phyloP scores from a whole-genome alignment of 2,888 invertebrate genomes.

The Cantharis lateralis region DNA sequence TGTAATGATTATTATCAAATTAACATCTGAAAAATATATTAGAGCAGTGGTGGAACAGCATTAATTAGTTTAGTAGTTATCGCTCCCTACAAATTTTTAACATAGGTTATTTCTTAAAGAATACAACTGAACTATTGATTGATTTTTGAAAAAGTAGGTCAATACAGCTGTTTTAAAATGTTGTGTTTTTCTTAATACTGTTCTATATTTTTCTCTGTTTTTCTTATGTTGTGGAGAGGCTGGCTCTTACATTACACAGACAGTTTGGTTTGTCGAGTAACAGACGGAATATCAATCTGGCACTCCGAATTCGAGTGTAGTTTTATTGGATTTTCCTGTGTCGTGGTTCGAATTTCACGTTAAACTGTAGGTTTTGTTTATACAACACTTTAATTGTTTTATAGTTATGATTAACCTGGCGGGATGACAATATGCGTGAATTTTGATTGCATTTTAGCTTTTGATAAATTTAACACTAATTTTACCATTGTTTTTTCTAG shows the following conservation, averaged over 20 bases:
- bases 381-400: background rate
- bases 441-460: background rate
- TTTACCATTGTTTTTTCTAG: conserved; percentile 49
- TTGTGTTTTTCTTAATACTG: too few relatives aligned
- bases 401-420: background rate
- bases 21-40: too few relatives aligned
- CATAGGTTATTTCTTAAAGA: too few relatives aligned
- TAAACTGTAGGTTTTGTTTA: background rate
- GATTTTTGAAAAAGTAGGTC: too few relatives aligned
- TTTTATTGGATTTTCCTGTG: background rate
- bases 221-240: background rate
- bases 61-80: too few relatives aligned
- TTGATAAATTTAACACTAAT: conserved; percentile 57
- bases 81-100: too few relatives aligned
- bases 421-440: background rate
- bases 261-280: background rate
- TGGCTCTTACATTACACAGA: background rate
- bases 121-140: too few relatives aligned
- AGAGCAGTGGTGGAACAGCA: too few relatives aligned
- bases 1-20: too few relatives aligned
- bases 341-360: background rate
- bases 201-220: background rate
- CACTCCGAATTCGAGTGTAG: background rate
- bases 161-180: too few relatives aligned
- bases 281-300: background rate